These are phyloP conservation scores for Tenthredo amoena DNA, from an alignment of 2,888 invertebrate species.

Conservation along the genomic window DNA sequence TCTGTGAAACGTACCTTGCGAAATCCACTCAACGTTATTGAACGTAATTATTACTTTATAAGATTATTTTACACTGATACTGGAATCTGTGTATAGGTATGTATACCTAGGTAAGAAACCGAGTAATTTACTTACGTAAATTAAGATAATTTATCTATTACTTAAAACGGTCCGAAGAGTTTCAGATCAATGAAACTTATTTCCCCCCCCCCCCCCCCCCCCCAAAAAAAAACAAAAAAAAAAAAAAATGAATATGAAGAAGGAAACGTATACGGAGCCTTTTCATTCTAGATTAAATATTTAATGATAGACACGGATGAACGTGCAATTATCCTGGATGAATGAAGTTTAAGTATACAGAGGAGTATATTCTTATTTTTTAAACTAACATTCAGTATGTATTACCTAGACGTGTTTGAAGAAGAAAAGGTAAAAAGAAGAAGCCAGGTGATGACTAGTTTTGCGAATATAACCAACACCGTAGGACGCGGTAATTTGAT, in stretches of 20 bases:
- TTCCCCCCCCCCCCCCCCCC: too few relatives aligned
- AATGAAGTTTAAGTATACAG: neutral
- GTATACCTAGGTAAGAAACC: neutral
- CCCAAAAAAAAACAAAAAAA: too few relatives aligned
- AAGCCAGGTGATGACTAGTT: neutral
- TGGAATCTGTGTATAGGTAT: neutral
- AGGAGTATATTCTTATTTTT: neutral
- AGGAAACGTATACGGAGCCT: too few relatives aligned
- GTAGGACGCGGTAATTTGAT: slow-evolving; percentile 1
- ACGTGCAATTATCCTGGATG: neutral
- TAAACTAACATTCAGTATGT: neutral
- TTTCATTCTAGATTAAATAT: neutral
- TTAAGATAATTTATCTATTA: neutral
- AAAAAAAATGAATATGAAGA: neutral
- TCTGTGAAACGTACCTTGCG: slow-evolving; percentile 24
- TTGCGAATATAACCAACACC: slow-evolving; percentile 14
- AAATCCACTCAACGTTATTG: slow-evolving; percentile 45
- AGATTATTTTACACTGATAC: slow-evolving; percentile 19
- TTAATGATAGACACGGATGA: neutral
- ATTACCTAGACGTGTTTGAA: neutral
- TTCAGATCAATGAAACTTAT: neutral
- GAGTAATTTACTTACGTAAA: neutral
- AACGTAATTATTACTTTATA: slow-evolving; percentile 45
- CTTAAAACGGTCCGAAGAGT: neutral
- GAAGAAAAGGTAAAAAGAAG: neutral